Evolutionary conservation across 2,113 vertebrate species (phyloP).

Genomic region (Diadophis punctatus): DNA sequence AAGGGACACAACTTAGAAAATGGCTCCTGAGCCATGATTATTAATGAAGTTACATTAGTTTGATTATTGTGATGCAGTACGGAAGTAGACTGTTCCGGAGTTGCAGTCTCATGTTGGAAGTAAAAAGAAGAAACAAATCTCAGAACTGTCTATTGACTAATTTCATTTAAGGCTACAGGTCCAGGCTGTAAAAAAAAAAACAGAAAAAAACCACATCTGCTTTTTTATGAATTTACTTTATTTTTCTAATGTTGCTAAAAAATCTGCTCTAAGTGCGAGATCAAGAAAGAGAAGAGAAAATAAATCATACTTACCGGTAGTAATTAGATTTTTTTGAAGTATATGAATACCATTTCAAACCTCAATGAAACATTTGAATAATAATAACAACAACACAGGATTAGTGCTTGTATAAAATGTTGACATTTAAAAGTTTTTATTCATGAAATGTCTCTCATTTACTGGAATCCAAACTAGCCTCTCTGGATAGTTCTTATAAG

Average conservation of each 20-base stretch:
- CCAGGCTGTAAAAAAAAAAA: not conserved
- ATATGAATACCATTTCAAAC: not conserved
- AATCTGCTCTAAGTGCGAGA: not conserved
- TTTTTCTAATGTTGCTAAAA: not conserved
- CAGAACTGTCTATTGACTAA: not conserved
- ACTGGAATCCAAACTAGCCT: not conserved
- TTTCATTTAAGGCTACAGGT: not conserved
- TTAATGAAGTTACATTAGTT: not conserved
- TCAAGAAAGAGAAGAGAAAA: not conserved
- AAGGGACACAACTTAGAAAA: slow-evolving; percentile 6
- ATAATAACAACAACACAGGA: not conserved
- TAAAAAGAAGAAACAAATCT: not conserved
- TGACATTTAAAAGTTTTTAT: not conserved
- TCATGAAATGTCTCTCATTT: not conserved
- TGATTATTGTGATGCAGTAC: not conserved
- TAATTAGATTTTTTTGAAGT: not conserved
- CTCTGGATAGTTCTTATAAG: too few species aligned
- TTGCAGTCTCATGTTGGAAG: not conserved
- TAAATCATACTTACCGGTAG: not conserved
- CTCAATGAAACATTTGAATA: not conserved
- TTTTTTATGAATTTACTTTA: not conserved
- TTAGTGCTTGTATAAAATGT: not conserved
- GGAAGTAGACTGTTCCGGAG: not conserved
- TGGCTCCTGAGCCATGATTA: not conserved
- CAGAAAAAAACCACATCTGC: not conserved